Evolutionary conservation across 2,797 vertebrate genomes (phyloP), one percentile per base, ranked within the genome.

Genomic region (Threskiornis aethiopicus): DNA sequence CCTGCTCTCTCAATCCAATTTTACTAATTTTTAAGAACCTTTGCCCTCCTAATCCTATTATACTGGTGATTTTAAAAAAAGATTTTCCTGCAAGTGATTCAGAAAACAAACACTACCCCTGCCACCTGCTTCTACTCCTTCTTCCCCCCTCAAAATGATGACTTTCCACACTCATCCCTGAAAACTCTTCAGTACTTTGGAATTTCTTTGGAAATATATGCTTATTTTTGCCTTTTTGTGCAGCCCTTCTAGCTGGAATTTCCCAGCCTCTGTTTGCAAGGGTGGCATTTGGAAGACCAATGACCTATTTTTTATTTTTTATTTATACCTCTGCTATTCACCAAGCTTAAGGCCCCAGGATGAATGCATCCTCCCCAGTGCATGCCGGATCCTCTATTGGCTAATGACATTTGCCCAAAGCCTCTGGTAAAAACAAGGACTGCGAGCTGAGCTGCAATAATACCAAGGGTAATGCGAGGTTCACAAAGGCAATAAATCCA

Each of bases 401-500:
- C 67, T 89, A 84, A 39, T 73, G 81, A 70, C 9, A 18, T 70
- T 66, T 57, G 62, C 59, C 80, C 69, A 46, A 82, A 94, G 70
- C 90, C 87, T 31, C 73, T 44, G 83, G 39, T 61, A 69, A 47
- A 22, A 82, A 73, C 39, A 10, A 51, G 88, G 73, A 31, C 44
- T n/a, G 2, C 0, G n/a, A 73, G 78, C 87, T 44, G 77, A 91
- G 90, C 69, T 35, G 64, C 67, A 57, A 21, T 44, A 87, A 93
- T 61, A 76, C 89, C 44, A 24, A 67, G 65, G 84, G 89, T 51
- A 89, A 72, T 0, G 25, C 0, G 2, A 71, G 82, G 57, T 79
- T 87, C 85, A 84, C 47, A 28, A 47, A 54, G 73, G 85, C 73
- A 90, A 92, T 82, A 84, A 96, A 96, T 90, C 85, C 89, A 47